A percentile compares a stretch with the other conserved stretches of the same genome.
These are phyloP conservation scores for Bubalus kerabau DNA, from an alignment of 2,113 vertebrate species.

Conservation along the genomic window DNA sequence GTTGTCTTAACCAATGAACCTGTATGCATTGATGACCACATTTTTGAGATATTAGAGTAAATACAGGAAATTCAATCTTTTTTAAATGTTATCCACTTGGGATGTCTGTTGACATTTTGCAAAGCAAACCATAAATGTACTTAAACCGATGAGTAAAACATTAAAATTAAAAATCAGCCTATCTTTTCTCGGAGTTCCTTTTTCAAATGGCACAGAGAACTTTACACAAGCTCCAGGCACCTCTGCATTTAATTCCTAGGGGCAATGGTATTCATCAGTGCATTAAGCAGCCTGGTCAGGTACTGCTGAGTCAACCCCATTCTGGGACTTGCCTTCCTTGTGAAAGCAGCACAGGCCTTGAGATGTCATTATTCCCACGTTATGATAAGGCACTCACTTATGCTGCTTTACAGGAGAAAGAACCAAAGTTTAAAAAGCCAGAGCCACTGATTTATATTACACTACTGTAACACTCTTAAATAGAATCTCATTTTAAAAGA, in stretches of 20 bases:
- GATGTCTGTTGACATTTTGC: constrained; percentile 66
- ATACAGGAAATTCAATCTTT: constrained; percentile 58
- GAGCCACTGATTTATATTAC: neutral
- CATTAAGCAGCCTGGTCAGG: constrained; percentile 55
- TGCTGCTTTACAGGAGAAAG: constrained; percentile 26
- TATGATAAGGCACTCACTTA: neutral
- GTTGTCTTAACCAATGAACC: constrained; percentile 34
- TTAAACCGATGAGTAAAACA: constrained; percentile 70
- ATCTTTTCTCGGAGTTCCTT: constrained; percentile 60
- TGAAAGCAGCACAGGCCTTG: neutral
- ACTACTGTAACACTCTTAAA: neutral
- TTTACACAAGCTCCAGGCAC: constrained; percentile 64
- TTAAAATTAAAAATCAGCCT: constrained; percentile 70
- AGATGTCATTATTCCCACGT: constrained; percentile 53
- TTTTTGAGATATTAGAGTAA: constrained; percentile 61
- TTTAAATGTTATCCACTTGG: constrained; percentile 64
- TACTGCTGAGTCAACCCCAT: constrained; percentile 67
- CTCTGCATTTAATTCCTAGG: constrained; percentile 62
- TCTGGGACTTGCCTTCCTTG: constrained; percentile 41
- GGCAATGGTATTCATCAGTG: constrained; percentile 51
- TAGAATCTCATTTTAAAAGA: constrained; percentile 36
- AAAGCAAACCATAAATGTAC: constrained; percentile 65
- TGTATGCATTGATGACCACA: constrained; percentile 47
- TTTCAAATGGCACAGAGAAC: constrained; percentile 72
- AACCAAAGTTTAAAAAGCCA: constrained; percentile 54